A percentile compares a stretch with the other conserved stretches of the same genome.
Evolutionary conservation across 2,888 invertebrate genomes (phyloP).

Genomic region (Xylota sylvarum): DNA sequence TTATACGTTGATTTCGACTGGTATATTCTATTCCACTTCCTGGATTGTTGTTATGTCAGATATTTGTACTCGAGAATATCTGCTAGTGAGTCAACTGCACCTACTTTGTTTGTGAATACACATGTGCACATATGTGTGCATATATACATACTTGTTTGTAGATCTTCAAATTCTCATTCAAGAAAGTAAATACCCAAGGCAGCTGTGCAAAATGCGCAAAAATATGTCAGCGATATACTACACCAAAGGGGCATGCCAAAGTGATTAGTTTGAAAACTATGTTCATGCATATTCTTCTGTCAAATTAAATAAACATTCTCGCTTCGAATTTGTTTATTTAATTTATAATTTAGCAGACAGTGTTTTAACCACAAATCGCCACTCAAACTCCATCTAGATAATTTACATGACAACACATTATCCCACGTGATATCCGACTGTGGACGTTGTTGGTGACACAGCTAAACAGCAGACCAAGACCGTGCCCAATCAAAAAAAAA

Average conservation of each 20-base stretch:
- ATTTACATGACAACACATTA: slow-evolving; percentile 71
- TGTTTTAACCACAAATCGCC: slow-evolving; percentile 67
- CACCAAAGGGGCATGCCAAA: not conserved
- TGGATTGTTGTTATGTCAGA: too few relatives aligned
- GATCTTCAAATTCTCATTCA: too few relatives aligned
- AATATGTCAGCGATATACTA: not conserved
- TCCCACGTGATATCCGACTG: slow-evolving; percentile 42
- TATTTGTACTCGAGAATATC: too few relatives aligned
- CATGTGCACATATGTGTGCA: too few relatives aligned
- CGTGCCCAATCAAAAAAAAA: slow-evolving; percentile 19
- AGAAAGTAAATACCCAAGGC: too few relatives aligned
- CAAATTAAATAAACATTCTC: slow-evolving; percentile 50
- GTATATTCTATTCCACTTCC: too few relatives aligned
- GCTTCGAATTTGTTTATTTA: slow-evolving; percentile 53
- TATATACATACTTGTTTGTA: too few relatives aligned
- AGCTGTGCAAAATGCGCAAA: too few relatives aligned
- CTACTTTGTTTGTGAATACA: too few relatives aligned
- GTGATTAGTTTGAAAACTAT: not conserved
- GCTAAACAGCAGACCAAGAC: not conserved
- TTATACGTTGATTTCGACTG: too few relatives aligned
- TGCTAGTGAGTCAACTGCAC: too few relatives aligned
- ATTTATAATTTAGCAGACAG: slow-evolving; percentile 55
- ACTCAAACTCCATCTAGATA: slow-evolving; percentile 57
- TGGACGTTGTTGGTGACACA: slow-evolving; percentile 20
- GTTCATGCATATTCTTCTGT: not conserved